These are phyloP conservation scores for Willowsia nigromaculata DNA, from an alignment of 2,888 invertebrate species.

Conservation along the genomic window DNA sequence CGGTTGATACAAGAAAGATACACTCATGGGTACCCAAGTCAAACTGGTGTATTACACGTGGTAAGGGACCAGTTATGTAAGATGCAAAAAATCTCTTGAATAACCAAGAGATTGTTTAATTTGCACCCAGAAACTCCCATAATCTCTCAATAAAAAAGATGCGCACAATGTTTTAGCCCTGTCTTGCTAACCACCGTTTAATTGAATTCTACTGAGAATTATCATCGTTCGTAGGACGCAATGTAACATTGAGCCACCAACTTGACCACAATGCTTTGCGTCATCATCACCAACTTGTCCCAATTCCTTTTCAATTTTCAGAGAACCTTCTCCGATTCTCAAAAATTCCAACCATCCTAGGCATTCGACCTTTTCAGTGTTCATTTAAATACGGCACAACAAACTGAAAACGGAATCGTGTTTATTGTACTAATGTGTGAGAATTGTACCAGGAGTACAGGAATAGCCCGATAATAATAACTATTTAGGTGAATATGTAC, in stretches of 20 bases:
- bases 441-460: neutral
- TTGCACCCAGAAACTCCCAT: too few relatives aligned
- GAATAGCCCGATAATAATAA: conserved; percentile 2
- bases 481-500: conserved; percentile 15
- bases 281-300: too few relatives aligned
- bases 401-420: neutral
- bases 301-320: conserved; percentile 5
- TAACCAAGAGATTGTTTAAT: too few relatives aligned
- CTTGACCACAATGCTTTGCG: neutral
- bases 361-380: neutral
- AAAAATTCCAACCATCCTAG: too few relatives aligned
- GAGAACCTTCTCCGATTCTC: too few relatives aligned
- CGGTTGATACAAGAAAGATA: too few relatives aligned
- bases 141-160: too few relatives aligned
- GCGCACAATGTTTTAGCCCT: too few relatives aligned
- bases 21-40: too few relatives aligned
- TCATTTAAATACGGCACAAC: neutral
- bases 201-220: conserved; percentile 25
- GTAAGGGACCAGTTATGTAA: too few relatives aligned
- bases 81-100: too few relatives aligned
- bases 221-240: neutral
- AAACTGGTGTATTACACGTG: too few relatives aligned
- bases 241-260: neutral
- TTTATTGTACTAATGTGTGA: neutral
- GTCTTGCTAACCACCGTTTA: conserved; percentile 1